Evolutionary conservation across 1,140 invertebrate species (phyloP), one percentile per base, ranked within the genome.

Genomic region (Ruditapes philippinarum): DNA sequence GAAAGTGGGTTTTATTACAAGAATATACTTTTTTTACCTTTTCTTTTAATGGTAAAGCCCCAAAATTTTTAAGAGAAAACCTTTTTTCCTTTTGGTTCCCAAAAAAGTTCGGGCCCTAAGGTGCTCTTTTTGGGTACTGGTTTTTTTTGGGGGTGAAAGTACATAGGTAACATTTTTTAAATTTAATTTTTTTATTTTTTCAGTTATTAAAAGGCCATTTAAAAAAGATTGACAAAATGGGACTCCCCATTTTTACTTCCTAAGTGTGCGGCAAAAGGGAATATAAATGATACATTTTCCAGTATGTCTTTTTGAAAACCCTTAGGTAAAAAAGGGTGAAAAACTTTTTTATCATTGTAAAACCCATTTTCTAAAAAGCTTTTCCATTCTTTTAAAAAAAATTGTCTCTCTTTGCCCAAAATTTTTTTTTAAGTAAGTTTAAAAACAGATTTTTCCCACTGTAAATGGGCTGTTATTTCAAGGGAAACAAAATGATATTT

Each of bases 231-330:
- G 42, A 12, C 25, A n/a, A 1, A 51, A 88, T 42, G 22, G n/a
- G 25, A n/a, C 19, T 51, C 51, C 60, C 25, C 60, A 85, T 70
- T 65, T 81, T 82, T 68, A 73, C 22, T 11, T 73, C 40, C 62
- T 45, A 78, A 45, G 76, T 91, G 88, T n/a, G 70, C 88, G 19
- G 91, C 82, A 28, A 85, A 83, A 51, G n/a, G 68, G 73, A n/a
- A 80, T 80, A 38, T 91, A n/a, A 73, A 68, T 90, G 89, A 28
- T 62, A 62, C 31, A 49, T n/a, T 73, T 38, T 90, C 45, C 12
- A 91, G 19, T 14, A 84, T 81, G 25, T 73, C 28, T 7, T 19
- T 3, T 54, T 38, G 42, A 4, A n/a, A 31, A 14, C 33, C 7
- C 36, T 84, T 38, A 22, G 78, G 88, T 31, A 91, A 74, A 33